Base-by-base conservation (phyloP, 2,797 vertebrate species). In the Ateles fusciceps region DNA sequence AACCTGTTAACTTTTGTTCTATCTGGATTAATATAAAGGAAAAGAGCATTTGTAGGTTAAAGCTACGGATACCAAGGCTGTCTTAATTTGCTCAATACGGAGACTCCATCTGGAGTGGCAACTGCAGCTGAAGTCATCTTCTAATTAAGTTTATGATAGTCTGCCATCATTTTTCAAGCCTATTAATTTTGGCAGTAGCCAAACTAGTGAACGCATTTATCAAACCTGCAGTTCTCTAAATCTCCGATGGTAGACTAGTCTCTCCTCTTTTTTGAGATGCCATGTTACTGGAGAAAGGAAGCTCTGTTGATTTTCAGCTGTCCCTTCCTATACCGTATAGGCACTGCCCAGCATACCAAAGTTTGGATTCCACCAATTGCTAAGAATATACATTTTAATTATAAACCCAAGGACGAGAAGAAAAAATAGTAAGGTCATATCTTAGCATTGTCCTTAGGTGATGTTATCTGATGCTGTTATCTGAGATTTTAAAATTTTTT, bases 361-460 rank as follows among this genome's bases (percentile, higher is more conserved):
- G 33, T 86, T 72, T 92, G 48, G 68, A 39, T 57, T 95, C 64
- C 33, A 81, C 42, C n/a, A 26, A 0, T 76, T 80, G 48, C 46
- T 78, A 36, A 61, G 61, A 92, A 36, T 74, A 9, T 75, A 46
- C 42, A 72, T 81, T 85, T 36, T 93, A 64, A 48, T 75, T 52
- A 50, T 90, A 48, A 96, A 48, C 52, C 48, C 72, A 55, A 26
- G 36, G 85, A 81, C n/a, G 85, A 19, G n/a, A 44, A 30, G 89
- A 80, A 79, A 80, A 17, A 94, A 71, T 4, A 90, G 30, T 42
- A 84, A n/a, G 15, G 8, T 75, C 22, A 48, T 95, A 89, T 83
- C 79, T 93, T 90, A 57, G 39, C 22, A 92, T 48, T 85, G 52
- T 92, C 92, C 36, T 94, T 97, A 97, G 93, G 15, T 91, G 39